A percentile compares a stretch with the other conserved stretches of the same genome.
phyloP scores from a whole-genome alignment of 2,113 vertebrate genomes.

The Chaenocephalus aceratus region DNA sequence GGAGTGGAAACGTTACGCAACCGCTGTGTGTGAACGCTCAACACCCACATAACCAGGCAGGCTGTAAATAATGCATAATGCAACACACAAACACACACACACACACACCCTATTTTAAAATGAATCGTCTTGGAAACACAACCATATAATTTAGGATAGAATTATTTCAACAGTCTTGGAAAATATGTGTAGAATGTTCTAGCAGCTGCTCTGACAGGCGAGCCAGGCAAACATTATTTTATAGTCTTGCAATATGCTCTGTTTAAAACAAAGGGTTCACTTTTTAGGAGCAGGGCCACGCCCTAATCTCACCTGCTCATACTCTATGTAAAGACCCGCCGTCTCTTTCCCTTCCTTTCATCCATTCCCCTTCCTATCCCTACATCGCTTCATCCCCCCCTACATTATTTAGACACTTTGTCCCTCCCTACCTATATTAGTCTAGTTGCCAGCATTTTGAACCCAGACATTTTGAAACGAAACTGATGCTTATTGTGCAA shows the following conservation, averaged over 20 bases:
- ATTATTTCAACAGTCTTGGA: constrained; percentile 10
- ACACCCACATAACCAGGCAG: constrained; percentile 65
- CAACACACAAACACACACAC: neutral
- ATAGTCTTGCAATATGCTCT: neutral
- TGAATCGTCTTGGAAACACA: constrained; percentile 63
- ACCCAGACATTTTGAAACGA: too few species aligned
- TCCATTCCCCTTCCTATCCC: too few species aligned
- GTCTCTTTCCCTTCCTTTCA: too few species aligned
- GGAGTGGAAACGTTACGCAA: constrained; percentile 64
- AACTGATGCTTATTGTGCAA: too few species aligned
- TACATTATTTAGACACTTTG: too few species aligned
- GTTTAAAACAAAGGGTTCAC: neutral
- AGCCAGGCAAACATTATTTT: neutral
- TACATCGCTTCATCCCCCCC: too few species aligned
- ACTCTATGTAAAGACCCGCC: too few species aligned
- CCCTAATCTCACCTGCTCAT: too few species aligned
- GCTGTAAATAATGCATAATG: constrained; percentile 68
- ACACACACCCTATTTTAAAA: constrained; percentile 28
- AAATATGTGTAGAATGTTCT: constrained; percentile 23
- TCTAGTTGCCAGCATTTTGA: too few species aligned
- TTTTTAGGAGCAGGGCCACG: too few species aligned
- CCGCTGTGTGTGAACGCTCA: constrained; percentile 59
- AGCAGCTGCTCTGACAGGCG: constrained; percentile 19
- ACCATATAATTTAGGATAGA: constrained; percentile 56
- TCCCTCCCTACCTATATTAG: too few species aligned